Conservation (phyloP, 2,113 vertebrate species). For the Sturnira hondurensis region DNA sequence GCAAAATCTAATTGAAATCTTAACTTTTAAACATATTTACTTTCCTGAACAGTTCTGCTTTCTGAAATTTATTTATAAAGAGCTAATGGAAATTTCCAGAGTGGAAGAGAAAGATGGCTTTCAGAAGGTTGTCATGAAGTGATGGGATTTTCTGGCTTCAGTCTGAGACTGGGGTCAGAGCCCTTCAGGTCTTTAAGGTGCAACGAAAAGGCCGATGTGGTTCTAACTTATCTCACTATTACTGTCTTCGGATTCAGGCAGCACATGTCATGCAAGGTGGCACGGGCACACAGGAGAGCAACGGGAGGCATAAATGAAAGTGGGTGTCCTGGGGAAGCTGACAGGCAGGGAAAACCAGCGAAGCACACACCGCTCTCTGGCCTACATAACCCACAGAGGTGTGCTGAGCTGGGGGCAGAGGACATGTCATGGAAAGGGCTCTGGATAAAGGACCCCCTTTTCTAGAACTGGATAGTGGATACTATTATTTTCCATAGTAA, state of each 20-base stretch:
- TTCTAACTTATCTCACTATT: not conserved
- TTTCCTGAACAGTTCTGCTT: not conserved
- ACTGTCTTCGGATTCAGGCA: not conserved
- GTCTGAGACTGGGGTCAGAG: not conserved
- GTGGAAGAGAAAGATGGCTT: not conserved
- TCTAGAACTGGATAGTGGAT: not conserved
- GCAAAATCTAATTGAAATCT: not conserved
- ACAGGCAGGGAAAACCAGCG: not conserved
- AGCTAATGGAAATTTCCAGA: not conserved
- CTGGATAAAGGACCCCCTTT: not conserved
- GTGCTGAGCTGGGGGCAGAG: not conserved
- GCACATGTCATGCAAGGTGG: not conserved
- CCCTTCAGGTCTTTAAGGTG: not conserved
- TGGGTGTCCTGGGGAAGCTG: not conserved
- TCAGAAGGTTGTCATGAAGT: not conserved
- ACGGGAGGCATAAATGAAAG: not conserved
- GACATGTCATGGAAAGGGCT: not conserved
- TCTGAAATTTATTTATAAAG: not conserved
- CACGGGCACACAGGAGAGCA: not conserved
- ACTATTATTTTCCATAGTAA: not conserved
- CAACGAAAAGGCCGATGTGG: not conserved
- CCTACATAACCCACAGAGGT: not conserved
- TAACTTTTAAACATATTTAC: not conserved
- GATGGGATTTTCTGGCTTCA: not conserved
- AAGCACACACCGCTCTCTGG: too few relatives aligned